Conservation (phyloP, 2,797 vertebrate species). For the Paratrypauchen microcephalus region DNA sequence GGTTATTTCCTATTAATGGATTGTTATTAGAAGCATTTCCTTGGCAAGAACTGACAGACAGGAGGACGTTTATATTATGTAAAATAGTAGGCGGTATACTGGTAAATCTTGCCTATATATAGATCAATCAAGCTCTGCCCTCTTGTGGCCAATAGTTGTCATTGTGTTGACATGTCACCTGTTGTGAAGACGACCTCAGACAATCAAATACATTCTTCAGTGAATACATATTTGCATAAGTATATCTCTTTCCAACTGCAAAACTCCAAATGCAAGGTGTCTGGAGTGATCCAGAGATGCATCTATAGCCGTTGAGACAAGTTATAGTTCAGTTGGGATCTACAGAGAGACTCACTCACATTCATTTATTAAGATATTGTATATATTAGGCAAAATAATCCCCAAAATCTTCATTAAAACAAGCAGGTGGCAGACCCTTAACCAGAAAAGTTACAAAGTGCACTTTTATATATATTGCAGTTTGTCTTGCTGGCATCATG, state of each 20-base stretch:
- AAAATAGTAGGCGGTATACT: not conserved
- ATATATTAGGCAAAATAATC: not conserved
- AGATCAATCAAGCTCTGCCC: slow-evolving; percentile 25
- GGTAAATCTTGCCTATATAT: not conserved
- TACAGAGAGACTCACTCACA: not conserved
- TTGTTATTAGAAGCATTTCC: not conserved
- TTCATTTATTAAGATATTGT: too few species aligned
- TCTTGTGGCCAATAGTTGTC: slow-evolving; percentile 38
- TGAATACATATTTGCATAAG: not conserved
- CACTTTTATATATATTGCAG: not conserved
- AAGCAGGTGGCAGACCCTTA: not conserved
- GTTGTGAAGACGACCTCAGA: not conserved
- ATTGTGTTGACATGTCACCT: slow-evolving; percentile 13
- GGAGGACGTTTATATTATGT: not conserved
- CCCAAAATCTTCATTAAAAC: not conserved
- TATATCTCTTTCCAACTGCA: not conserved
- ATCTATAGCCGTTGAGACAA: not conserved
- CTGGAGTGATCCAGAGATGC: not conserved
- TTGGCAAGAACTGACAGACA: slow-evolving; percentile 8
- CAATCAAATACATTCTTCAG: not conserved
- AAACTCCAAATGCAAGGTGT: not conserved
- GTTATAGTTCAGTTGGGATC: too few species aligned
- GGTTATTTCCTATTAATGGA: not conserved
- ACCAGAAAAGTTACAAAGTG: too few species aligned
- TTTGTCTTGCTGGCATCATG: not conserved